These are phyloP conservation scores for Aromia moschata DNA, from an alignment of 2,888 invertebrate genomes.

Conservation along the genomic window DNA sequence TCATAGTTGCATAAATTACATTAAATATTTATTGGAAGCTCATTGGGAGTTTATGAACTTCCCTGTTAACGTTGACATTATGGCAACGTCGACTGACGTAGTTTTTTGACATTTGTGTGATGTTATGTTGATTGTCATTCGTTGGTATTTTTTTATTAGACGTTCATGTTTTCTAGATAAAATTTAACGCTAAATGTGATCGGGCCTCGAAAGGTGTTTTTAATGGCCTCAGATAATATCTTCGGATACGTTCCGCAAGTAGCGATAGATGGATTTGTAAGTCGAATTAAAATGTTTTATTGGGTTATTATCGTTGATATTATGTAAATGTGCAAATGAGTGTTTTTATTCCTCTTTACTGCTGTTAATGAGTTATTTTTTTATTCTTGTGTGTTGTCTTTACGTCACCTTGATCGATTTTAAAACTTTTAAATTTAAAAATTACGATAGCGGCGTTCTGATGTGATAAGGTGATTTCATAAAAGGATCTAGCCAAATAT, in stretches of 20 bases:
- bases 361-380: too few species aligned
- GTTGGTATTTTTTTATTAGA: constrained; percentile 5
- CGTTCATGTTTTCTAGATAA: constrained; percentile 4
- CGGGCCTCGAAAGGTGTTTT: constrained; percentile 36
- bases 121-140: constrained; percentile 1
- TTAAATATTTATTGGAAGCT: too few species aligned
- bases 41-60: neutral
- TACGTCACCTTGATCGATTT: too few species aligned
- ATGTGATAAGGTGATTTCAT: too few species aligned
- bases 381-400: too few species aligned
- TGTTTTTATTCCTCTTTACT: neutral
- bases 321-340: neutral
- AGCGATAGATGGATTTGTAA: constrained; percentile 60
- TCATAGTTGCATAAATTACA: too few species aligned
- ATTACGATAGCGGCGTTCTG: too few species aligned
- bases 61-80: neutral
- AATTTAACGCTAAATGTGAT: constrained; percentile 36
- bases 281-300: constrained; percentile 39
- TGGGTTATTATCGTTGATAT: neutral
- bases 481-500: too few species aligned
- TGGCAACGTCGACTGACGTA: neutral
- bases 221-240: constrained; percentile 62
- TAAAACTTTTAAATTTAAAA: too few species aligned
- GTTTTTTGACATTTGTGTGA: constrained; percentile 11
- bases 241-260: constrained; percentile 61